Percentiles rank a stretch among this genome's conserved stretches.
Conservation (phyloP, 2,113 vertebrate species). For the Dasypus novemcinctus region DNA sequence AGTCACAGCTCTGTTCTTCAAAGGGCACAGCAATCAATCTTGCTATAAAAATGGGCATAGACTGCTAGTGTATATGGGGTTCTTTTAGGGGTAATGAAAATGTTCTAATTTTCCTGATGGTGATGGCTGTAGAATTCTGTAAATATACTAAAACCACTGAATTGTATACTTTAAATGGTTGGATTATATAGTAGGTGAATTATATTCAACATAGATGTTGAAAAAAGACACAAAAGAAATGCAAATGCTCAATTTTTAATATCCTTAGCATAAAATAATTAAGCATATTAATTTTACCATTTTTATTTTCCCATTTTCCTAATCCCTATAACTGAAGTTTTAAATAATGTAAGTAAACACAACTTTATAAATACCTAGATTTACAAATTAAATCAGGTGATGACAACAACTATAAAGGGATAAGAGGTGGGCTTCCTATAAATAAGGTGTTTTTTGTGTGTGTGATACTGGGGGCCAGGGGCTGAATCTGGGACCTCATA, state of each 20-base stretch:
- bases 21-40: background rate
- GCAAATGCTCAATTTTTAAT: conserved; percentile 16
- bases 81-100: background rate
- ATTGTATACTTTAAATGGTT: too few species aligned
- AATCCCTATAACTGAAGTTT: background rate
- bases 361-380: background rate
- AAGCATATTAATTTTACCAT: background rate
- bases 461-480: too few species aligned
- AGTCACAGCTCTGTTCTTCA: background rate
- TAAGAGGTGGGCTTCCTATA: background rate
- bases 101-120: background rate
- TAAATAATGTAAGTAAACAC: background rate
- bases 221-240: background rate
- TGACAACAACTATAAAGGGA: background rate
- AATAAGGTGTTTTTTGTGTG: background rate
- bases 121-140: background rate
- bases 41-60: background rate
- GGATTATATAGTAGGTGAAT: too few species aligned
- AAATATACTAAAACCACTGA: background rate
- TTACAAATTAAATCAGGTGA: background rate
- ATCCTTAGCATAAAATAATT: background rate
- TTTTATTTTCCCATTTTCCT: background rate
- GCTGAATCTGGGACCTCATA: too few species aligned
- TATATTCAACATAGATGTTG: background rate
- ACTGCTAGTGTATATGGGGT: background rate